A percentile compares a stretch with the other conserved stretches of the same genome.
Conservation (phyloP, 2,888 invertebrate genomes). For the Scaptodrosophila latifasciaeformis region DNA sequence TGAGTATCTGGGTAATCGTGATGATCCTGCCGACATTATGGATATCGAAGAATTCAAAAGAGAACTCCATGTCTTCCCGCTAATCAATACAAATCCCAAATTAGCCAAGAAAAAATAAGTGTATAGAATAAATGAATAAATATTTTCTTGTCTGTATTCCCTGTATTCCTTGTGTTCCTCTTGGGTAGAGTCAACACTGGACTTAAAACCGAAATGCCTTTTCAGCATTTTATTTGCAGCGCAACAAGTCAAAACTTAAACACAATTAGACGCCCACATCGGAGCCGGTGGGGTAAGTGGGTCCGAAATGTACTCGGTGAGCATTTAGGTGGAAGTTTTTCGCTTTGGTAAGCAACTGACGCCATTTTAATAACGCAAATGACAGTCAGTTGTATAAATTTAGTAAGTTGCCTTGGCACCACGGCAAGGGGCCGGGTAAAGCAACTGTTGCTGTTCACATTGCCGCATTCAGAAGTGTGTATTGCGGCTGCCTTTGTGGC, state of each 20-base stretch:
- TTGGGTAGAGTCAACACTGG: too few relatives aligned
- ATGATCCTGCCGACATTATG: slow-evolving; percentile 29
- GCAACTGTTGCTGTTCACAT: too few relatives aligned
- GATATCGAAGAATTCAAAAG: slow-evolving; percentile 38
- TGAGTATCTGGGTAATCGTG: slow-evolving; percentile 24
- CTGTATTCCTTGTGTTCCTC: too few relatives aligned
- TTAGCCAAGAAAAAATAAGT: neutral
- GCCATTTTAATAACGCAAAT: slow-evolving; percentile 65
- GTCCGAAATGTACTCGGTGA: neutral
- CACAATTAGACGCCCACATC: slow-evolving; percentile 35
- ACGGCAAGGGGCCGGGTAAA: slow-evolving; percentile 7
- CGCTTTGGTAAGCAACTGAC: slow-evolving; percentile 57
- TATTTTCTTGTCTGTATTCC: too few relatives aligned
- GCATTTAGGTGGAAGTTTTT: slow-evolving; percentile 37
- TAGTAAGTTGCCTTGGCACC: slow-evolving; percentile 19
- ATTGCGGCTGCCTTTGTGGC: slow-evolving; percentile 38
- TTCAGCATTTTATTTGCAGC: slow-evolving; percentile 23
- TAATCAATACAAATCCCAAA: slow-evolving; percentile 35
- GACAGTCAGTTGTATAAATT: slow-evolving; percentile 54
- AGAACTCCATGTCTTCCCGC: slow-evolving; percentile 30
- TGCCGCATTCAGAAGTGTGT: slow-evolving; percentile 1
- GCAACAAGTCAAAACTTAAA: slow-evolving; percentile 24
- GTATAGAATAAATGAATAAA: neutral
- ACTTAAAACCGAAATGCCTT: neutral
- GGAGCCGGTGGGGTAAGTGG: slow-evolving; percentile 2